Conservation (phyloP, 2,113 vertebrate species). For the Apeltes quadracus region DNA sequence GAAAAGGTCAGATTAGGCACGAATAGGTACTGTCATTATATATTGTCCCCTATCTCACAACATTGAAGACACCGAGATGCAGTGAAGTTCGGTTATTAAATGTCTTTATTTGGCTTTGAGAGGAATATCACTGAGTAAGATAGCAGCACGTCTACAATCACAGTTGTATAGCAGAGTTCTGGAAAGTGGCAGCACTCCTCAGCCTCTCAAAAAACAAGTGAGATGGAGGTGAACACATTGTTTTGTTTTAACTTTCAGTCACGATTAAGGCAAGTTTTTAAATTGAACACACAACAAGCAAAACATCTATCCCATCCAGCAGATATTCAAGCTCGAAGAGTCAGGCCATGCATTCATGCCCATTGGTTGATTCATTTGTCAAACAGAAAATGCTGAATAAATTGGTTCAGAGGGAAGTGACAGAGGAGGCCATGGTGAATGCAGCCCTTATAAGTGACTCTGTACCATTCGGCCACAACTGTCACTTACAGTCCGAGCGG, state of each 20-base stretch:
- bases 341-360: constrained; percentile 80
- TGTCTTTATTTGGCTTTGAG: constrained; percentile 86
- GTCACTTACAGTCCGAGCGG: constrained; percentile 62
- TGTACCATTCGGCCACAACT: constrained; percentile 49
- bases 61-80: constrained; percentile 12
- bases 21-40: background rate
- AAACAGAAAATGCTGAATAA: background rate
- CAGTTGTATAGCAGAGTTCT: constrained; percentile 75
- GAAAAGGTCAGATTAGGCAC: background rate
- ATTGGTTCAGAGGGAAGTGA: constrained; percentile 2
- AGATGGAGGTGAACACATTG: constrained; percentile 63
- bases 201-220: constrained; percentile 59
- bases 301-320: constrained; percentile 70
- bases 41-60: background rate
- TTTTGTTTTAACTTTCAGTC: constrained; percentile 57
- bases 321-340: constrained; percentile 73
- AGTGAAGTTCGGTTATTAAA: constrained; percentile 78
- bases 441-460: constrained; percentile 69
- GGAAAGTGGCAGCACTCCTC: constrained; percentile 61
- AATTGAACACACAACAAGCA: constrained; percentile 76
- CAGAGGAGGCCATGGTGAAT: constrained; percentile 36
- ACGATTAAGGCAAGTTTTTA: constrained; percentile 78
- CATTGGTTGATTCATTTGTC: constrained; percentile 74
- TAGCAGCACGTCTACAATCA: constrained; percentile 78
- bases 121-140: constrained; percentile 75